A percentile compares a stretch with the other conserved stretches of the same genome.
phyloP scores from a whole-genome alignment of 1,140 invertebrate genomes.

The Cotesia chilonis region DNA sequence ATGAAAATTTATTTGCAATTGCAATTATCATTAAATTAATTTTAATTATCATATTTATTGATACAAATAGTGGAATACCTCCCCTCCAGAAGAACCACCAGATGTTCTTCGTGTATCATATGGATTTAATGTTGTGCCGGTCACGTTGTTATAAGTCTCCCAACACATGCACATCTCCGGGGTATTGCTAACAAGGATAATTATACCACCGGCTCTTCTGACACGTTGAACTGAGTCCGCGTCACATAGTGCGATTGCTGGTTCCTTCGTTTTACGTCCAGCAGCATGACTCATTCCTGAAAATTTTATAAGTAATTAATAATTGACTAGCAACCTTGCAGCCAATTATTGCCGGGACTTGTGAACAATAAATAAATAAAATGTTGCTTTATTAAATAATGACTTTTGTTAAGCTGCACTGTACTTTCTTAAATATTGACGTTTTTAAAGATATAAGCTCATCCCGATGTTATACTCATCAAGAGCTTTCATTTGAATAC shows the following conservation, averaged over 20 bases:
- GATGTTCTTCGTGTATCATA: slow-evolving; percentile 79
- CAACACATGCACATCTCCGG: slow-evolving; percentile 91
- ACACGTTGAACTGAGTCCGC: slow-evolving; percentile 75
- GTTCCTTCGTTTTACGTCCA: slow-evolving; percentile 65
- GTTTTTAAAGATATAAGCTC: too few species aligned
- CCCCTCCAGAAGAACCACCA: slow-evolving; percentile 67
- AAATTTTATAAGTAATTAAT: neutral
- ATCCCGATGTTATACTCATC: too few species aligned
- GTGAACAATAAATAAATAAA: too few species aligned
- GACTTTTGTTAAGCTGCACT: too few species aligned
- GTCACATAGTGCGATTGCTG: slow-evolving; percentile 73
- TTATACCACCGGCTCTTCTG: slow-evolving; percentile 84
- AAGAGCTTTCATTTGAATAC: too few species aligned
- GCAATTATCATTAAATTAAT: too few species aligned
- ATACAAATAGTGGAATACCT: slow-evolving; percentile 44
- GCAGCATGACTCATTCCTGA: slow-evolving; percentile 68
- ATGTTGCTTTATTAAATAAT: too few species aligned
- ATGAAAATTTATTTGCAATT: too few species aligned
- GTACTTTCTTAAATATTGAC: too few species aligned
- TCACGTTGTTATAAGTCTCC: slow-evolving; percentile 88
- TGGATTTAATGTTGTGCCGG: slow-evolving; percentile 88
- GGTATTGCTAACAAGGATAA: slow-evolving; percentile 87
- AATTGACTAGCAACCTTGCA: neutral
- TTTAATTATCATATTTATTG: neutral
- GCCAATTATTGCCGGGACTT: too few species aligned